Conservation (phyloP, 2,797 vertebrate genomes). For the Sebastes ruberrimus region DNA sequence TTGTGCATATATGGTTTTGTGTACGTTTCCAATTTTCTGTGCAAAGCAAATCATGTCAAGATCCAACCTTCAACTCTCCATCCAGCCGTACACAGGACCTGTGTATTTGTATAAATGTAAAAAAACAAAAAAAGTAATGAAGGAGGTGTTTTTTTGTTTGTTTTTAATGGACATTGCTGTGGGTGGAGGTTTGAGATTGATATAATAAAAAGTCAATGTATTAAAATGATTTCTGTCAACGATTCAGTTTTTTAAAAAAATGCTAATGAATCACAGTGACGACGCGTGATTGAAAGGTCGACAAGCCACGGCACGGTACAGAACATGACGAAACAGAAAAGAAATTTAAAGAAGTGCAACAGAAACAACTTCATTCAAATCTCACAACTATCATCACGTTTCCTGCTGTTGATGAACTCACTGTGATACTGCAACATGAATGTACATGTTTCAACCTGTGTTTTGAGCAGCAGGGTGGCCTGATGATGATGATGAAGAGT, state of each 20-base stretch:
- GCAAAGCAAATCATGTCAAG: conserved; percentile 82
- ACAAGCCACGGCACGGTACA: conserved; percentile 18
- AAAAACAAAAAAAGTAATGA: conserved; percentile 79
- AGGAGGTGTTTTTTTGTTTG: conserved; percentile 89
- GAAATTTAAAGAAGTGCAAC: conserved; percentile 19
- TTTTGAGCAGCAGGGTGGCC: background rate
- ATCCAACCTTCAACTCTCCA: conserved; percentile 85
- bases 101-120: conserved; percentile 97
- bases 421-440: conserved; percentile 5
- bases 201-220: conserved; percentile 83
- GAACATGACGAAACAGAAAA: background rate
- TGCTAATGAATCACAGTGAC: conserved; percentile 14
- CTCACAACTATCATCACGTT: background rate
- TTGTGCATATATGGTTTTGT: conserved; percentile 85
- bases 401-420: background rate
- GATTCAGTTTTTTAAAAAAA: background rate
- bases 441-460: background rate
- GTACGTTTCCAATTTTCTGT: conserved; percentile 90
- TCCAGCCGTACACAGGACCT: conserved; percentile 85
- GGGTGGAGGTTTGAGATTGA: conserved; percentile 74
- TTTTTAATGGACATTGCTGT: conserved; percentile 94
- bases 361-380: background rate
- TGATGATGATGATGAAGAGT: background rate
- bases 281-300: background rate
- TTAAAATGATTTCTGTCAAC: conserved; percentile 31